phyloP scores from a whole-genome alignment of 2,888 invertebrate species.

The Ceramica pisi region DNA sequence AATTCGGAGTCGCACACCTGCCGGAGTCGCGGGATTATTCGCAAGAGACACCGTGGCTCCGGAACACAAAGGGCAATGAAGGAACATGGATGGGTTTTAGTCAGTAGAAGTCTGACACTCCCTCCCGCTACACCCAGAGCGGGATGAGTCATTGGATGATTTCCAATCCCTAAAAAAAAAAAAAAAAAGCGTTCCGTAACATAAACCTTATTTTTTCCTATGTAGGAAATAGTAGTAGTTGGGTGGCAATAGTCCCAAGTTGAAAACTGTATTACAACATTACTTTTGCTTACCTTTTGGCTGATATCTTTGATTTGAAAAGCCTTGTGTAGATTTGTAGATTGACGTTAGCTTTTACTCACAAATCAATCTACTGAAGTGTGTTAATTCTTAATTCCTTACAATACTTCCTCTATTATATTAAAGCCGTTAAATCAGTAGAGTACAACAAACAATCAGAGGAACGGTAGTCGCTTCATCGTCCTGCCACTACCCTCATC shows the following conservation, averaged over 20 bases:
- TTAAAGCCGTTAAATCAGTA: constrained; percentile 46
- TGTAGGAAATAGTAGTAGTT: not conserved
- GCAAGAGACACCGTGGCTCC: too few relatives aligned
- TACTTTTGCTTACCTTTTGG: not conserved
- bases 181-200: too few relatives aligned
- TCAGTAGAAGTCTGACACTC: too few relatives aligned
- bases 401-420: constrained; percentile 7
- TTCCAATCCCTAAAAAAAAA: too few relatives aligned
- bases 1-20: too few relatives aligned
- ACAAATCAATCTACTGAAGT: not conserved
- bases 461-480: constrained; percentile 52
- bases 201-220: too few relatives aligned
- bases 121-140: too few relatives aligned
- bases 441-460: constrained; percentile 65
- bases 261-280: too few relatives aligned
- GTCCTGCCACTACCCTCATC: constrained; percentile 68
- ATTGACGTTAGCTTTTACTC: not conserved
- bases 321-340: not conserved
- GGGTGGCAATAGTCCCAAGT: not conserved
- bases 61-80: too few relatives aligned
- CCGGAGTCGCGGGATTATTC: too few relatives aligned
- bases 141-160: too few relatives aligned
- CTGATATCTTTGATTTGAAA: not conserved
- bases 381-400: not conserved
- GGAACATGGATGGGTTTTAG: too few relatives aligned